Evolutionary conservation across 2,888 invertebrate species (phyloP).

Genomic region (Sminthurides aquaticus): DNA sequence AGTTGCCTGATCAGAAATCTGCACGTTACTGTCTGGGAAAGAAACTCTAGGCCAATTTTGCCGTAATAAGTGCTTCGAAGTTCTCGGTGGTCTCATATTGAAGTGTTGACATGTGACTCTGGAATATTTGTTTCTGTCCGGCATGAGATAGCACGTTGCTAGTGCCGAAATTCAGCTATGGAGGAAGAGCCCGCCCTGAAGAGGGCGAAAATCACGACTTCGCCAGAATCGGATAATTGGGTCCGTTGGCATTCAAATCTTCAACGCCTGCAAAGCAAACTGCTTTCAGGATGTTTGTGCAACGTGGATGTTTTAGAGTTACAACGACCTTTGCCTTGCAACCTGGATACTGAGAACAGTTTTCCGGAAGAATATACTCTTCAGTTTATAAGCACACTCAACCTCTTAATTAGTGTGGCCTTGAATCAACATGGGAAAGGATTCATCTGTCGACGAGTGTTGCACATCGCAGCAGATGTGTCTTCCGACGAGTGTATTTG

Average conservation of each 20-base stretch:
- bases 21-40: constrained; percentile 39
- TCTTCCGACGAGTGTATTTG: constrained; percentile 75
- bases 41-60: constrained; percentile 19
- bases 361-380: constrained; percentile 63
- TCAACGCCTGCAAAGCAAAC: constrained; percentile 34
- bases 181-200: constrained; percentile 42
- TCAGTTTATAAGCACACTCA: constrained; percentile 73
- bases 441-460: constrained; percentile 70
- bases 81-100: not conserved
- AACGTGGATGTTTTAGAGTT: constrained; percentile 36
- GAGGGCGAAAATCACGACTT: constrained; percentile 34
- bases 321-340: constrained; percentile 35
- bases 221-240: constrained; percentile 31
- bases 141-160: too few species aligned
- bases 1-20: constrained; percentile 32
- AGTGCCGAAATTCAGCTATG: too few species aligned
- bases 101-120: too few species aligned
- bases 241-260: constrained; percentile 35
- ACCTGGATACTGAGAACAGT: constrained; percentile 47
- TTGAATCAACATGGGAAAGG: constrained; percentile 75
- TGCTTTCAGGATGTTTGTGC: constrained; percentile 39
- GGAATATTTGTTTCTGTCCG: too few species aligned
- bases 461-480: constrained; percentile 68
- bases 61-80: constrained; percentile 5
- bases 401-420: constrained; percentile 74